These are phyloP conservation scores for Xiphias gladius DNA, from an alignment of 2,113 vertebrate genomes.

Conservation along the genomic window DNA sequence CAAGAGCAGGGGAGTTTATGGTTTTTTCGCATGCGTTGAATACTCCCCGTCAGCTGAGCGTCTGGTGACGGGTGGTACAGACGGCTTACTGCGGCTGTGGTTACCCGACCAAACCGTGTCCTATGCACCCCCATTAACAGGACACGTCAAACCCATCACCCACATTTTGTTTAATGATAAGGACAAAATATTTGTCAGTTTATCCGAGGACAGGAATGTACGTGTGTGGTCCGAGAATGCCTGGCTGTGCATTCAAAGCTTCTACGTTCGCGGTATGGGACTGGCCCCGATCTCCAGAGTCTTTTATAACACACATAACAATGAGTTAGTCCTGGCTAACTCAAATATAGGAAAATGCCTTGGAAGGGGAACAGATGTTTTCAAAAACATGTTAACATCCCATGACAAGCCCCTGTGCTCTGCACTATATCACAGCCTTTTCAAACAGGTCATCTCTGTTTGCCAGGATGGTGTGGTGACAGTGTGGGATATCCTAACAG, in stretches of 20 bases:
- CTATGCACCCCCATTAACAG: accelerated
- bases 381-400: not conserved
- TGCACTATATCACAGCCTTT: conserved; percentile 31
- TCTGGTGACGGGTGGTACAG: conserved; percentile 35
- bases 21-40: conserved; percentile 27
- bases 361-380: conserved; percentile 48
- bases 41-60: not conserved
- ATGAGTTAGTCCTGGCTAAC: conserved; percentile 44
- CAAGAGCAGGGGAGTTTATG: accelerated
- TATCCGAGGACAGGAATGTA: conserved; percentile 13
- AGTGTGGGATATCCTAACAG: conserved; percentile 40
- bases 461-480: conserved; percentile 19
- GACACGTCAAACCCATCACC: conserved; percentile 22
- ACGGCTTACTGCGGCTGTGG: conserved; percentile 28
- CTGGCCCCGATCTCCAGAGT: not conserved
- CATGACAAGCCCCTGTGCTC: conserved; percentile 22
- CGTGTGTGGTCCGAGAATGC: not conserved
- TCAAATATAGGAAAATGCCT: conserved; percentile 13
- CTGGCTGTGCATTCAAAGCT: not conserved
- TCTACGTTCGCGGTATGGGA: not conserved
- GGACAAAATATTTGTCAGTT: not conserved
- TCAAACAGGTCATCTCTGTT: conserved; percentile 40
- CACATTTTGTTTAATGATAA: not conserved
- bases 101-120: not conserved
- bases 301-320: conserved; percentile 43